Percentiles rank a stretch among this genome's conserved stretches.
These are phyloP conservation scores for Paramuricea clavata DNA, from an alignment of 92 coral and sea anemone species.

Conservation along the genomic window DNA sequence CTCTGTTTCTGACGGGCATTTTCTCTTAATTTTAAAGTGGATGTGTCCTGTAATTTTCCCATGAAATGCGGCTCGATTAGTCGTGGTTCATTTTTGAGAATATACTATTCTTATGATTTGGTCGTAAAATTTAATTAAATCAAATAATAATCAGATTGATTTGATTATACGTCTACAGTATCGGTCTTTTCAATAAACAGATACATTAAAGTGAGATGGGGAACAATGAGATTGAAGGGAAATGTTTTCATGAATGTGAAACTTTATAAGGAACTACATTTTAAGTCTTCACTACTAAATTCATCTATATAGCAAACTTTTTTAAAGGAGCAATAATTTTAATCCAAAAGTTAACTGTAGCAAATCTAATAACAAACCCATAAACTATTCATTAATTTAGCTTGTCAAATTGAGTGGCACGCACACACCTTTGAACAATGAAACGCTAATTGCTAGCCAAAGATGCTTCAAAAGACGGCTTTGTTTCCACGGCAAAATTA, in stretches of 20 bases:
- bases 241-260: neutral
- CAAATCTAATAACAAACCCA: constrained; percentile 5
- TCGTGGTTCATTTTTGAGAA: neutral
- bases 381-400: constrained; percentile 47
- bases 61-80: neutral
- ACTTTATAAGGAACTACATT: neutral
- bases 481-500: constrained; percentile 43
- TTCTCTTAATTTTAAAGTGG: neutral
- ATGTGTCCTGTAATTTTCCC: neutral
- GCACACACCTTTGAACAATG: constrained; percentile 29
- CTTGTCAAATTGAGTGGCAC: constrained; percentile 46
- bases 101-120: neutral
- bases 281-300: neutral
- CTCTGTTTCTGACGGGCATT: neutral
- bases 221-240: neutral
- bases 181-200: constrained; percentile 17
- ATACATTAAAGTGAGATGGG: neutral
- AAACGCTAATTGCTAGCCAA: constrained; percentile 21
- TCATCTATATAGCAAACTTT: neutral
- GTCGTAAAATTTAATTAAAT: constrained; percentile 30
- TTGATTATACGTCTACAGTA: constrained; percentile 24
- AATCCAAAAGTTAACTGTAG: neutral
- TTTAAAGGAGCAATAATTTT: neutral
- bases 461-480: constrained; percentile 20
- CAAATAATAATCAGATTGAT: constrained; percentile 39